These are phyloP conservation scores for Penaeus monodon DNA, from an alignment of 2,888 invertebrate species.

Conservation along the genomic window DNA sequence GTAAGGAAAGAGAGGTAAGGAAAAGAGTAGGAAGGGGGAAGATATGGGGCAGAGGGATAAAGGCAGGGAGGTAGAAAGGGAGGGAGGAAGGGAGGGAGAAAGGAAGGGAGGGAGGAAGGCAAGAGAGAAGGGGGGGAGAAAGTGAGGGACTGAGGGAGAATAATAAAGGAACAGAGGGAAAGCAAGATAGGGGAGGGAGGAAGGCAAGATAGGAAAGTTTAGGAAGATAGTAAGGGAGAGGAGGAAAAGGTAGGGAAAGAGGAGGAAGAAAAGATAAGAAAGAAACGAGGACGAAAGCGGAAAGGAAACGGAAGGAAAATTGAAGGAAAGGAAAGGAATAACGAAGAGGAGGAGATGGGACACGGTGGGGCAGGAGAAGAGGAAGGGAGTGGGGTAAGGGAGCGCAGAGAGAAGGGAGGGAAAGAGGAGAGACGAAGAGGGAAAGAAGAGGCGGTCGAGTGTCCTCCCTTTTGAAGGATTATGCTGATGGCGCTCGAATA, in stretches of 20 bases:
- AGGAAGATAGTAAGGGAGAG: background rate
- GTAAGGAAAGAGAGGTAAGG: background rate
- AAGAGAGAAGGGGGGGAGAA: background rate
- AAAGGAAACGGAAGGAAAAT: background rate
- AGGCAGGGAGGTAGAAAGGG: background rate
- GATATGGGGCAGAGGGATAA: background rate
- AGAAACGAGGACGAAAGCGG: background rate
- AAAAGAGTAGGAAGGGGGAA: background rate
- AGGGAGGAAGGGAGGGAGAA: background rate
- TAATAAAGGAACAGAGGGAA: background rate
- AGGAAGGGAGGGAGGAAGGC: background rate
- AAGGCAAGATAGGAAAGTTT: background rate
- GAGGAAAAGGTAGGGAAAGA: background rate
- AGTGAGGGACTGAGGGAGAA: background rate
- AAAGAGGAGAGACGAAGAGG: background rate
- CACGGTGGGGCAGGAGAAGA: background rate
- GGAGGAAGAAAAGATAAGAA: background rate
- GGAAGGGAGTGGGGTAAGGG: background rate
- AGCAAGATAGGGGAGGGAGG: too few relatives aligned
- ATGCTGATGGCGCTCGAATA: too few relatives aligned
- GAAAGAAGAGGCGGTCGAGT: too few relatives aligned
- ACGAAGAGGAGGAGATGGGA: constrained; percentile 11
- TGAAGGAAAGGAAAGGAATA: background rate
- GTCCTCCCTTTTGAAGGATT: too few relatives aligned
- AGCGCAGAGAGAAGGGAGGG: background rate